phyloP scores from a whole-genome alignment of 2,113 vertebrate genomes.

The Lophius piscatorius region DNA sequence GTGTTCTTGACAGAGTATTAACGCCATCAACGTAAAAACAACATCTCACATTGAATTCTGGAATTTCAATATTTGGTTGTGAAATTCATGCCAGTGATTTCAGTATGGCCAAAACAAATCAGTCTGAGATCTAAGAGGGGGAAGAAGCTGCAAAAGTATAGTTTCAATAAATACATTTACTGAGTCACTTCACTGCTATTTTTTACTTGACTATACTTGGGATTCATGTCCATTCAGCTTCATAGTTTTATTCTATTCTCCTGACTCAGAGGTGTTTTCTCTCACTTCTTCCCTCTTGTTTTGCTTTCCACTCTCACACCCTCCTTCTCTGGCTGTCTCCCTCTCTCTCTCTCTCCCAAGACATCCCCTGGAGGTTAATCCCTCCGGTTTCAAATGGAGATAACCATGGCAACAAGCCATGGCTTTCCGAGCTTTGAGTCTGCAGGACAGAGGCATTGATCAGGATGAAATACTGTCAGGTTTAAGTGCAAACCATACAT shows the following conservation, averaged over 20 bases:
- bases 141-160: not conserved
- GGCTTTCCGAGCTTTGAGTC: slow-evolving; percentile 56
- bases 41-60: slow-evolving; percentile 23
- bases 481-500: slow-evolving; percentile 45
- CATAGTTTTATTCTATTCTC: not conserved
- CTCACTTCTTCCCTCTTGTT: slow-evolving; percentile 23
- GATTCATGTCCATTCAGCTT: not conserved
- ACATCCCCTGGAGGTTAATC: slow-evolving; percentile 69
- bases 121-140: not conserved
- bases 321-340: slow-evolving; percentile 8
- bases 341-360: slow-evolving; percentile 33
- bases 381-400: slow-evolving; percentile 68
- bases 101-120: slow-evolving; percentile 17
- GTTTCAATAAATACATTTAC: slow-evolving; percentile 13
- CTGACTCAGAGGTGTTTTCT: slow-evolving; percentile 14
- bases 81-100: slow-evolving; percentile 10
- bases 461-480: slow-evolving; percentile 66
- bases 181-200: not conserved
- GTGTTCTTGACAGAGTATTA: slow-evolving; percentile 24
- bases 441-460: slow-evolving; percentile 70
- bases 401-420: slow-evolving; percentile 77
- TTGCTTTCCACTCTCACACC: slow-evolving; percentile 18
- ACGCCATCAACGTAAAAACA: slow-evolving; percentile 8
- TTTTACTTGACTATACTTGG: not conserved
- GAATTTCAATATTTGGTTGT: slow-evolving; percentile 40